These are phyloP conservation scores for Drosophila nigromelanica DNA, from an alignment of 1,140 invertebrate genomes.

Conservation along the genomic window DNA sequence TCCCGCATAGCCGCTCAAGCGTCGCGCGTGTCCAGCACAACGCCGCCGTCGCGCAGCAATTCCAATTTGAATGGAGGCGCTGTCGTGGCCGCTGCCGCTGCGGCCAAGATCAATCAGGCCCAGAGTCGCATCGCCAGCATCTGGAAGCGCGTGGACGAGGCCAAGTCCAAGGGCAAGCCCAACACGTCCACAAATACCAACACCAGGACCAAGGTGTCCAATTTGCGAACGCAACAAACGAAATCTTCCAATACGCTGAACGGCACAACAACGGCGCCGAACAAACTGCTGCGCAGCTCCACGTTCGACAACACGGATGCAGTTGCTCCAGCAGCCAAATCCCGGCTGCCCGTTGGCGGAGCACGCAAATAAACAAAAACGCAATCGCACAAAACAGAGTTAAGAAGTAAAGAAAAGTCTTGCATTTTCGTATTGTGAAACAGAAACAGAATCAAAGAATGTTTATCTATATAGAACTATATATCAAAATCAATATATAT, in stretches of 20 bases:
- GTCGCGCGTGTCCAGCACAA: conserved; percentile 86
- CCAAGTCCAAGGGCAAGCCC: conserved; percentile 84
- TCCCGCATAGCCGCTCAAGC: conserved; percentile 54
- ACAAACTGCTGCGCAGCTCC: conserved; percentile 87
- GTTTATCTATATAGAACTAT: conserved; percentile 54
- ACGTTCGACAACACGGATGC: conserved; percentile 87
- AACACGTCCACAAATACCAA: conserved; percentile 85
- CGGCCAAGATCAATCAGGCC: conserved; percentile 85
- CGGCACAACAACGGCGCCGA: conserved; percentile 26
- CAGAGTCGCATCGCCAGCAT: conserved; percentile 94
- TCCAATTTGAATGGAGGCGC: conserved; percentile 84
- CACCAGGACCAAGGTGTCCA: conserved; percentile 42
- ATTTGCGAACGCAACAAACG: conserved; percentile 67
- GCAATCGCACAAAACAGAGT: conserved; percentile 1
- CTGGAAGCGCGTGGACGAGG: conserved; percentile 94
- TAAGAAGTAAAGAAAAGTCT: conserved; percentile 6
- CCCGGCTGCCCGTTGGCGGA: conserved; percentile 54
- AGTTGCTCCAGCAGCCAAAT: conserved; percentile 27
- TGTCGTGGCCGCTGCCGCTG: conserved; percentile 54
- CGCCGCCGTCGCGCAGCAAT: conserved; percentile 86
- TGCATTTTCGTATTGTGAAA: conserved; percentile 57
- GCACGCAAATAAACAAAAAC: conserved; percentile 24
- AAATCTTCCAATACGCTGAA: conserved; percentile 68
- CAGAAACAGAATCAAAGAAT: conserved; percentile 61
- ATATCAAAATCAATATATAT: conserved; percentile 34